A percentile compares a stretch with the other conserved stretches of the same genome.
phyloP scores from a whole-genome alignment of 2,888 invertebrate species.

The Nymphalis urticae region DNA sequence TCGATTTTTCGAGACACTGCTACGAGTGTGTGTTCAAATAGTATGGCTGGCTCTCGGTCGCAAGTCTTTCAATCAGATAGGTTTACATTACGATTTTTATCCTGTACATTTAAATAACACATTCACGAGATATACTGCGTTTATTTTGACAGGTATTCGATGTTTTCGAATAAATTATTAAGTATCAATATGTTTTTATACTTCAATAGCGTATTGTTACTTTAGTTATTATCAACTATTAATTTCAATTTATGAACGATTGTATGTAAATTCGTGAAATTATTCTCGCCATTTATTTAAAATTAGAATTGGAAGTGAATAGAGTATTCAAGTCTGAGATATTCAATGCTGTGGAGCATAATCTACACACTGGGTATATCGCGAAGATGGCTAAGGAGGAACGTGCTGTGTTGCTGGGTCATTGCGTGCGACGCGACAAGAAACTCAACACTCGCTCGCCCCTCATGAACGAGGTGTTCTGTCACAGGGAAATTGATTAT shows the following conservation, averaged over 20 bases:
- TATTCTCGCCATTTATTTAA: constrained; percentile 8
- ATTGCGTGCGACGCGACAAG: constrained; percentile 74
- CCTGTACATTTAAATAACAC: constrained; percentile 3
- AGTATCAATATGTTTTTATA: no score
- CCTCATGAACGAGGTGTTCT: constrained; percentile 81
- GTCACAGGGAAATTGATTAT: constrained; percentile 80
- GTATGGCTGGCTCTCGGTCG: constrained; percentile 84
- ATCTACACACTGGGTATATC: constrained; percentile 61
- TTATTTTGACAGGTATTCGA: not conserved
- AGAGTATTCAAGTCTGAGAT: constrained; percentile 82
- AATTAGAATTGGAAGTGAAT: constrained; percentile 82
- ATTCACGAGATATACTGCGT: no score
- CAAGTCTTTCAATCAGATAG: constrained; percentile 82
- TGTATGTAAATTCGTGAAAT: not conserved
- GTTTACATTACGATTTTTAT: constrained; percentile 53
- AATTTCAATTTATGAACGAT: no score
- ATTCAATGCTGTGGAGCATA: constrained; percentile 81
- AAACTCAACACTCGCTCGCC: constrained; percentile 83
- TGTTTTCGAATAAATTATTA: no score
- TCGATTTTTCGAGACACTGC: constrained; percentile 81
- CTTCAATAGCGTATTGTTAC: no score
- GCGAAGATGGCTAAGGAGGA: constrained; percentile 74
- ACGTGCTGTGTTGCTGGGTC: constrained; percentile 77
- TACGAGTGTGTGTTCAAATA: constrained; percentile 82
- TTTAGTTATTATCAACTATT: no score